These are phyloP conservation scores for Adoxophyes honmai DNA, from an alignment of 1,140 invertebrate species.

Conservation along the genomic window DNA sequence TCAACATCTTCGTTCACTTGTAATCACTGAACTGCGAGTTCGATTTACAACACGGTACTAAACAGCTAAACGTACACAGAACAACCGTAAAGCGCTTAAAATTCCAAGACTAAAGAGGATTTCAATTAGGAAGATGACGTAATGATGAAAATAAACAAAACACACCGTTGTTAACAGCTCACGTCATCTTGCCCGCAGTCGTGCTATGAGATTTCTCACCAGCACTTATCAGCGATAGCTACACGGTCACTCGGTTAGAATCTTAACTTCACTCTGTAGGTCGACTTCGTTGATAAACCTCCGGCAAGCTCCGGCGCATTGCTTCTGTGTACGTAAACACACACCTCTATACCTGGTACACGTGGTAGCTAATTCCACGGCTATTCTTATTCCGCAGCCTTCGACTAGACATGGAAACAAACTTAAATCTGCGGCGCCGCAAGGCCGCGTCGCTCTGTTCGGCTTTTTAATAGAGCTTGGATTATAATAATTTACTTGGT, in stretches of 20 bases:
- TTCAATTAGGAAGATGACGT: constrained; percentile 42
- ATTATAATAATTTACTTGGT: constrained; percentile 8
- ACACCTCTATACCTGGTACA: constrained; percentile 6
- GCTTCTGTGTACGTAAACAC: neutral
- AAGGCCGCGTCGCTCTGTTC: constrained; percentile 1
- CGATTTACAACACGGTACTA: constrained; percentile 23
- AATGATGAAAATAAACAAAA: constrained; percentile 62
- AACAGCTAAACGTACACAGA: neutral
- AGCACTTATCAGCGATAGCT: constrained; percentile 1
- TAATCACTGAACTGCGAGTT: constrained; percentile 14
- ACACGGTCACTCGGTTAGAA: neutral
- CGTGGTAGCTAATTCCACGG: neutral
- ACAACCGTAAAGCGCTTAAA: constrained; percentile 10
- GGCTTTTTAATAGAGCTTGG: neutral
- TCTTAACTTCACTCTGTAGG: neutral
- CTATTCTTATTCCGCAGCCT: neutral
- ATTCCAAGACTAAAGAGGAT: constrained; percentile 5
- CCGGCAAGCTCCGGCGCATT: too few relatives aligned
- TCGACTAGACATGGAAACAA: neutral
- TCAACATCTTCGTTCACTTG: constrained; percentile 51
- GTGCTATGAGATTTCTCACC: constrained; percentile 1
- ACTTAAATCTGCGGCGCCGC: neutral
- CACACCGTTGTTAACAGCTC: constrained; percentile 28
- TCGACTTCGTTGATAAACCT: neutral
- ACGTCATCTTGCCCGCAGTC: constrained; percentile 8